These are phyloP conservation scores for Drosophila kanapiae DNA, from an alignment of 1,140 invertebrate species.

Conservation along the genomic window DNA sequence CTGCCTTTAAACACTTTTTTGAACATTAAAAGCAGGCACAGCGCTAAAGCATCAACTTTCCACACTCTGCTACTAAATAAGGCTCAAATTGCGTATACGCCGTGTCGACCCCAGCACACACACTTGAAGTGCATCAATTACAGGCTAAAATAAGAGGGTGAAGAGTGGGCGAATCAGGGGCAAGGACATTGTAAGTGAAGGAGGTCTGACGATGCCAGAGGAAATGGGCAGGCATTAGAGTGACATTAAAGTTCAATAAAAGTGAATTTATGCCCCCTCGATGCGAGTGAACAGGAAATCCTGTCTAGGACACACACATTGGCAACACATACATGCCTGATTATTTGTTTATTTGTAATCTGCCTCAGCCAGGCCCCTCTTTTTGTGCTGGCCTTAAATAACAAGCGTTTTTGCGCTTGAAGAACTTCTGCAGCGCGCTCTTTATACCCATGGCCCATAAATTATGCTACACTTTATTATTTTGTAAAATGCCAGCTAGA, in stretches of 20 bases:
- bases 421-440: conserved; percentile 34
- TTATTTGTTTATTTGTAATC: conserved; percentile 68
- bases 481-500: conserved; percentile 56
- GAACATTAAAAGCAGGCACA: conserved; percentile 2
- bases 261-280: conserved; percentile 61
- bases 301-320: conserved; percentile 13
- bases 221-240: conserved; percentile 56
- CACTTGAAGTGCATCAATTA: conserved; percentile 59
- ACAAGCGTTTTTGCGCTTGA: conserved; percentile 58
- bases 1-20: background rate
- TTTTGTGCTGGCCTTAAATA: conserved; percentile 60
- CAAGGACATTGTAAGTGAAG: background rate
- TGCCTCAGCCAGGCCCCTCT: background rate
- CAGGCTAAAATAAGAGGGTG: conserved; percentile 3
- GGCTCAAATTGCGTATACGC: conserved; percentile 1
- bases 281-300: conserved; percentile 10
- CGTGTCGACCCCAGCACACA: conserved; percentile 3
- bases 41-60: background rate
- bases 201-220: background rate
- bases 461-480: conserved; percentile 78
- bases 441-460: conserved; percentile 50
- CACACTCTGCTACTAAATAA: conserved; percentile 9
- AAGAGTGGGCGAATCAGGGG: background rate
- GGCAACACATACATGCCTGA: conserved; percentile 28
- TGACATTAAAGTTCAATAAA: conserved; percentile 43